Conservation (phyloP, 2,113 vertebrate genomes). For the Tautogolabrus adspersus region DNA sequence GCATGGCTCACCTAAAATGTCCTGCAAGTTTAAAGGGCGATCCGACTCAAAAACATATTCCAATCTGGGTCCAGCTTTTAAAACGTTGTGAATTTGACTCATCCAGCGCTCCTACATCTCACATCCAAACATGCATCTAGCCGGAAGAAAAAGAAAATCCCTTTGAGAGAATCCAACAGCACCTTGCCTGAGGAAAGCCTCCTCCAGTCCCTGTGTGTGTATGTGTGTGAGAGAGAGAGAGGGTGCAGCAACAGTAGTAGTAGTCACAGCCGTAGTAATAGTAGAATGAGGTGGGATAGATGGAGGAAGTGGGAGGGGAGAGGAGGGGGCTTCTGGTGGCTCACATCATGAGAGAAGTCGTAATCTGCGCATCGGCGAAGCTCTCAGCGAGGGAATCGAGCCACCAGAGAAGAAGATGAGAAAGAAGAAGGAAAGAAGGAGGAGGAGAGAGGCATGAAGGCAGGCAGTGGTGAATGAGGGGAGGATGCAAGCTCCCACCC, state of each 20-base stretch:
- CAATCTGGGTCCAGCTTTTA: conserved; percentile 9
- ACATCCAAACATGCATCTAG: conserved; percentile 47
- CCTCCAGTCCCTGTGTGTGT: conserved; percentile 18
- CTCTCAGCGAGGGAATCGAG: conserved; percentile 57
- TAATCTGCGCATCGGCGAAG: conserved; percentile 52
- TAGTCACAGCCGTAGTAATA: conserved; percentile 20
- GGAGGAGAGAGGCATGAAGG: conserved; percentile 59
- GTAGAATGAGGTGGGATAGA: conserved; percentile 44
- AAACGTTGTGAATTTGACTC: not conserved
- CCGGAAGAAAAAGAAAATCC: not conserved
- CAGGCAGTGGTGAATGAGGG: conserved; percentile 71
- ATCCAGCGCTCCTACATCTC: conserved; percentile 29
- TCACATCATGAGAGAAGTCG: conserved; percentile 59
- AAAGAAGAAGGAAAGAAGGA: conserved; percentile 46
- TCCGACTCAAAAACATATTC: conserved; percentile 26
- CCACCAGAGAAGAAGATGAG: conserved; percentile 50
- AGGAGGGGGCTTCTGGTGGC: conserved; percentile 30
- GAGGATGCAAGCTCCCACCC: conserved; percentile 67
- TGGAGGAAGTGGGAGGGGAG: conserved; percentile 36
- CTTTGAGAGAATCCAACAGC: conserved; percentile 43
- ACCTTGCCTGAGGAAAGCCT: conserved; percentile 58
- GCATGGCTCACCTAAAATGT: conserved; percentile 58
- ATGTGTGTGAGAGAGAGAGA: conserved; percentile 9
- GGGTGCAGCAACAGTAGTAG: conserved; percentile 5
- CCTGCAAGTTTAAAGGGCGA: conserved; percentile 28